Evolutionary conservation across 2,797 vertebrate species (phyloP), one percentile per base, ranked within the genome.

Genomic region (Perdix hodgsoniae): DNA sequence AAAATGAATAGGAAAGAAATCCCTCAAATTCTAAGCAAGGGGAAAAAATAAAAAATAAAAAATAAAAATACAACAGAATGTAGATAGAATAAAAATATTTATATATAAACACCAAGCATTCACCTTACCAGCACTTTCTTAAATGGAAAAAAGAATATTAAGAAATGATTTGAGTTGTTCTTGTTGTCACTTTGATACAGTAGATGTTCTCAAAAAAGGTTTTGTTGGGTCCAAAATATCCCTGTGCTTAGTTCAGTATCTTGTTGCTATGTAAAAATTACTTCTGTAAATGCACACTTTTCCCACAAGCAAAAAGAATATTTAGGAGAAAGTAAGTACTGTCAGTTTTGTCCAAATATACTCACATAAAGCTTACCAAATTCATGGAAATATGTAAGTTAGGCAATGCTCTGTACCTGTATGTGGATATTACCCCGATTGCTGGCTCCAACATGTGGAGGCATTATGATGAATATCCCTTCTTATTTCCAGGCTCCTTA

Each of bases 1-100:
- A 67, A 86, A 86, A 33, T 37, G 47, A 78, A 96, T 92, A 66
- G 17, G 9, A 75, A 83, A 94, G 35, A 93, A 94, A 74, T 1
- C 12, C 7, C 22, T 82, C n/a, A 78, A 86, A 69, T 7, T 6
- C 31, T 18, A 82, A 88, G 37, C 24, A 67, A 23, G 24, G 14
- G 57, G 19, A 81, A 86, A 91, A 95, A 19, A 11, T 4, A 37
- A 9, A 37, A 37, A 39, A 37, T 9, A 37, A 39, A 39, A 39
- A 42, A 42, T 17, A 42, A 42, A 42, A 10, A 29, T 15, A 17
- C 27, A 29, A 52, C 9, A 61, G 35, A 67, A 57, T 82, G 86
- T 24, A 83, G 37, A 11, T 65, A 3, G 21, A 15, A 66, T 82
- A 70, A 93, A 44, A 91, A 37, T 61, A 77, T 93, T 82, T 83